A percentile compares a stretch with the other conserved stretches of the same genome.
phyloP scores from a whole-genome alignment of 2,888 invertebrate species.

The Drosophila limbata region DNA sequence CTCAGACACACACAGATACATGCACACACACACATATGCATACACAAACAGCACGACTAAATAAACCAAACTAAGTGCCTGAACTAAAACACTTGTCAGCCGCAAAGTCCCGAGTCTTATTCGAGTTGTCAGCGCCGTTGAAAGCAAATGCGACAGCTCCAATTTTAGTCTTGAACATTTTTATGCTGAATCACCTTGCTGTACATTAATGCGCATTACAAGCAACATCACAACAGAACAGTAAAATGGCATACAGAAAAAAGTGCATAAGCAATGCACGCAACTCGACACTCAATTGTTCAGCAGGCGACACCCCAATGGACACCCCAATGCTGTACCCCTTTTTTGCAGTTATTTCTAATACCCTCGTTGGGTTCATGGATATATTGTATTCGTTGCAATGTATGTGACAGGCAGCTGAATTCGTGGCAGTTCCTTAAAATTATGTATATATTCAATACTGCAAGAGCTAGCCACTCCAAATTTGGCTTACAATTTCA shows the following conservation, averaged over 20 bases:
- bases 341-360: slow-evolving; percentile 22
- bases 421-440: too few relatives aligned
- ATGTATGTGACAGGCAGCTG: background rate
- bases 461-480: background rate
- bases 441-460: too few relatives aligned
- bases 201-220: slow-evolving; percentile 45
- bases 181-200: slow-evolving; percentile 57
- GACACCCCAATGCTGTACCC: slow-evolving; percentile 1
- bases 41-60: slow-evolving; percentile 6
- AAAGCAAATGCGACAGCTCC: slow-evolving; percentile 29
- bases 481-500: background rate
- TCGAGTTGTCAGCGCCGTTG: slow-evolving; percentile 40
- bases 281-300: slow-evolving; percentile 74
- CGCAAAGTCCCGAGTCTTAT: slow-evolving; percentile 19
- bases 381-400: background rate
- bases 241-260: slow-evolving; percentile 9
- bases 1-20: slow-evolving; percentile 9
- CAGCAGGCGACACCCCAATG: slow-evolving; percentile 2
- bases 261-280: slow-evolving; percentile 56
- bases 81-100: slow-evolving; percentile 59
- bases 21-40: slow-evolving; percentile 6
- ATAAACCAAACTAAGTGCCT: slow-evolving; percentile 43
- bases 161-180: slow-evolving; percentile 24
- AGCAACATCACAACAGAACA: slow-evolving; percentile 23
- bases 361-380: background rate